Evolutionary conservation across 2,888 invertebrate species (phyloP).

Genomic region (Erpobdella octoculata): DNA sequence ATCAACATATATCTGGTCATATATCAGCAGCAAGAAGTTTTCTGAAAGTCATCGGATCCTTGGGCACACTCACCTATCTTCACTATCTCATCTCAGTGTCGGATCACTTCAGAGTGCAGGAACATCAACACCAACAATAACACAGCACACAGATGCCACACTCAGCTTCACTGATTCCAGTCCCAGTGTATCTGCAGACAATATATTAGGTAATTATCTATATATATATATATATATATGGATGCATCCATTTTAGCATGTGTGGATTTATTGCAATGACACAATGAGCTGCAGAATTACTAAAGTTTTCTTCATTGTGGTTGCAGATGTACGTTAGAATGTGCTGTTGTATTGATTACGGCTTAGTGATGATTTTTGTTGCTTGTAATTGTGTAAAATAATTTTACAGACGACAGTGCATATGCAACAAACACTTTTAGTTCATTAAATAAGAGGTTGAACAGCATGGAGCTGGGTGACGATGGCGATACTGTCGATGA

Average conservation of each 20-base stretch:
- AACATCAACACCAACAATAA: conserved; percentile 81
- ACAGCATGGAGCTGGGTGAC: background rate
- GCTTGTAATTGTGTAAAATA: too few species aligned
- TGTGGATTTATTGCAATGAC: too few species aligned
- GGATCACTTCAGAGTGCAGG: conserved; percentile 45
- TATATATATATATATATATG: too few species aligned
- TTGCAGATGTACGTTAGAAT: background rate
- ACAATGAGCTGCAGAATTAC: too few species aligned
- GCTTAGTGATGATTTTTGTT: too few species aligned
- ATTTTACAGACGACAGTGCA: background rate
- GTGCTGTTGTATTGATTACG: background rate
- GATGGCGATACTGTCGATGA: background rate
- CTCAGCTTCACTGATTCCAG: conserved; percentile 94
- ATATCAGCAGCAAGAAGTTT: background rate
- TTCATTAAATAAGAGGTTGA: background rate
- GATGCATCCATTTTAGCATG: too few species aligned
- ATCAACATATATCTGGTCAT: background rate
- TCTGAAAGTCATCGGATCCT: conserved; percentile 1
- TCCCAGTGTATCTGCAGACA: conserved; percentile 57
- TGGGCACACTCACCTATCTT: background rate
- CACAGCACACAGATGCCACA: conserved; percentile 71
- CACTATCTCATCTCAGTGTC: conserved; percentile 2
- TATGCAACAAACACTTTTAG: background rate
- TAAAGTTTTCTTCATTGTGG: background rate
- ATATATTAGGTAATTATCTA: background rate